These are phyloP conservation scores for Chamaetylas fuelleborni DNA, from an alignment of 2,113 vertebrate species.

Conservation along the genomic window DNA sequence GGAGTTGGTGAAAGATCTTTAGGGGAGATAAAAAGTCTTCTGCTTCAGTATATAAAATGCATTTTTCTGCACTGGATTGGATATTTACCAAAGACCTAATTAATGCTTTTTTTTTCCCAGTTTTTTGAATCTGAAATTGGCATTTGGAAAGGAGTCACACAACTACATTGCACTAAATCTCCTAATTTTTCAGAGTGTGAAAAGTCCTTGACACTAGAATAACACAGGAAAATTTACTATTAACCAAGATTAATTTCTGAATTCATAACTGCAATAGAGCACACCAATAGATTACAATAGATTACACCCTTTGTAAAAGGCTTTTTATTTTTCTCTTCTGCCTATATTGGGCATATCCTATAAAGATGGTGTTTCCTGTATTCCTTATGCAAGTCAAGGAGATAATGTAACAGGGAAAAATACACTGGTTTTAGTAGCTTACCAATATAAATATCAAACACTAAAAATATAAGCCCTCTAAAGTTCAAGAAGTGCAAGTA, in stretches of 20 bases:
- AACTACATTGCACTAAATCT: not conserved
- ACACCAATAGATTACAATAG: not conserved
- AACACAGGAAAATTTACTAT: not conserved
- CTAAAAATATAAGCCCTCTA: not conserved
- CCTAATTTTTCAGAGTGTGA: not conserved
- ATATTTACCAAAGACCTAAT: not conserved
- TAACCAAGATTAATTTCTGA: not conserved
- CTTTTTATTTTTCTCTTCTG: not conserved
- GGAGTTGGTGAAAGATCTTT: not conserved
- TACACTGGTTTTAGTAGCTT: not conserved
- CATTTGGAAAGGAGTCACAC: not conserved
- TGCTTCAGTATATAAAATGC: not conserved
- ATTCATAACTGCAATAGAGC: not conserved
- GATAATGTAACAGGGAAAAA: not conserved
- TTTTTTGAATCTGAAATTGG: not conserved
- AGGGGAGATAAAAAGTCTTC: not conserved
- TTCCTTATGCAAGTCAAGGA: not conserved
- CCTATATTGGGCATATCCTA: not conserved
- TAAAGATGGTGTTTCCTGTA: not conserved
- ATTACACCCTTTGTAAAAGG: not conserved
- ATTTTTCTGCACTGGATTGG: not conserved
- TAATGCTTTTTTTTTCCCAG: not conserved
- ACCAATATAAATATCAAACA: not conserved
- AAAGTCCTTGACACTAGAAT: not conserved
- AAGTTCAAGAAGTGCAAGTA: not conserved